Percentiles rank a stretch among this genome's conserved stretches.
Conservation (phyloP, 2,113 vertebrate genomes). For the Lophotis ruficrista region DNA sequence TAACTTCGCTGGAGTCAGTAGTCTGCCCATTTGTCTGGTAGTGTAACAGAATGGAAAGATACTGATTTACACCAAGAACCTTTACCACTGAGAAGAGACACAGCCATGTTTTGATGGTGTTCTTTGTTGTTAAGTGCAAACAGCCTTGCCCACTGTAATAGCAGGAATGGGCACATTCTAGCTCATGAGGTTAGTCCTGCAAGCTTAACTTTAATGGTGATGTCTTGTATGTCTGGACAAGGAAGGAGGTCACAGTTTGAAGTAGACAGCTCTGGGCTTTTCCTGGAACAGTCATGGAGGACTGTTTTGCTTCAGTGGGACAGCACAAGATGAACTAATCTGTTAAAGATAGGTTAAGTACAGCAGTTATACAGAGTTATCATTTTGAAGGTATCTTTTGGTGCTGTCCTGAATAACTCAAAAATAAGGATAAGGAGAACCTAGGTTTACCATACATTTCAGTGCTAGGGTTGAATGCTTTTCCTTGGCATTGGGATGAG, state of each 20-base stretch:
- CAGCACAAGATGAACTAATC: not conserved
- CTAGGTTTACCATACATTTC: not conserved
- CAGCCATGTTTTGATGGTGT: not conserved
- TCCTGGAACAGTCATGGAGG: not conserved
- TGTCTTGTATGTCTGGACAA: not conserved
- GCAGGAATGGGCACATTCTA: not conserved
- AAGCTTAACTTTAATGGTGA: not conserved
- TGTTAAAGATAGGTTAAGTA: not conserved
- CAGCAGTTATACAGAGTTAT: not conserved
- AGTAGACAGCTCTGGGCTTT: not conserved
- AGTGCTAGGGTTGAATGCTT: not conserved
- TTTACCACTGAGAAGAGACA: not conserved
- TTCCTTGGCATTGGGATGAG: not conserved
- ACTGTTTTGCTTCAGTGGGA: not conserved
- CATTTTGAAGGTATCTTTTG: not conserved
- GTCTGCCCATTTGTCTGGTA: not conserved
- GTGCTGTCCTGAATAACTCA: not conserved
- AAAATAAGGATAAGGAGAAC: not conserved
- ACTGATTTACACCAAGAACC: not conserved
- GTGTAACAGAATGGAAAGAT: not conserved
- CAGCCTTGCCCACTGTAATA: not conserved
- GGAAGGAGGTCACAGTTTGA: not conserved
- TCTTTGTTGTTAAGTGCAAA: not conserved
- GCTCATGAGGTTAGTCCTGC: not conserved
- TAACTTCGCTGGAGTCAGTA: not conserved